Percentiles rank a stretch among this genome's conserved stretches.
phyloP scores from a whole-genome alignment of 1,140 invertebrate genomes.

The Thaumetopoea pityocampa region DNA sequence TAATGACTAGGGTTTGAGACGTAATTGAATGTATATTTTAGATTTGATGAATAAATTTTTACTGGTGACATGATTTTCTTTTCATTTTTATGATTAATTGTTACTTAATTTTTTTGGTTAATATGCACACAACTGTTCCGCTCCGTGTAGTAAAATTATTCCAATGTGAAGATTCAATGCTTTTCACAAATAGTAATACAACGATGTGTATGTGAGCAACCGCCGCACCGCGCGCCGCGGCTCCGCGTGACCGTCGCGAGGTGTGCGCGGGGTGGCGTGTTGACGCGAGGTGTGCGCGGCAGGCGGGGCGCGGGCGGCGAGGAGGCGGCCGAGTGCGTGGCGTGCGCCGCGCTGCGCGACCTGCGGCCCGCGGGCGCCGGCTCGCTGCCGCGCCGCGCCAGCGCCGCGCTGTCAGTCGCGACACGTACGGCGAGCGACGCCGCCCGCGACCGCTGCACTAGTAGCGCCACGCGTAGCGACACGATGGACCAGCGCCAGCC shows the following conservation, averaged over 20 bases:
- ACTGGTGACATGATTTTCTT: too few relatives aligned
- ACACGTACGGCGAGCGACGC: not conserved
- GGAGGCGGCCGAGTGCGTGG: slow-evolving; percentile 1
- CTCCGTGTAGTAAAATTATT: too few relatives aligned
- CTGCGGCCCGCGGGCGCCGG: slow-evolving; percentile 24
- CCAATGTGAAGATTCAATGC: too few relatives aligned
- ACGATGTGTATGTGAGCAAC: too few relatives aligned
- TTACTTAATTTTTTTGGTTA: too few relatives aligned
- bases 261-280: not conserved
- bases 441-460: not conserved
- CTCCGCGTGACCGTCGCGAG: not conserved
- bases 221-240: slow-evolving; percentile 8
- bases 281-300: not conserved
- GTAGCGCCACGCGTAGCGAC: not conserved
- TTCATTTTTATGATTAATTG: too few relatives aligned
- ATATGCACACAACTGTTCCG: too few relatives aligned
- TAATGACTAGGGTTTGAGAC: too few relatives aligned
- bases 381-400: slow-evolving; percentile 51
- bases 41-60: too few relatives aligned
- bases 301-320: slow-evolving; percentile 1
- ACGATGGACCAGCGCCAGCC: too few relatives aligned
- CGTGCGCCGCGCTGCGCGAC: not conserved
- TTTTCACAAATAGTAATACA: too few relatives aligned
- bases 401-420: slow-evolving; percentile 45
- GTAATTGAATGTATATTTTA: too few relatives aligned